These are phyloP conservation scores for Halocaridina rubra DNA, from an alignment of 2,888 invertebrate genomes.

Conservation along the genomic window DNA sequence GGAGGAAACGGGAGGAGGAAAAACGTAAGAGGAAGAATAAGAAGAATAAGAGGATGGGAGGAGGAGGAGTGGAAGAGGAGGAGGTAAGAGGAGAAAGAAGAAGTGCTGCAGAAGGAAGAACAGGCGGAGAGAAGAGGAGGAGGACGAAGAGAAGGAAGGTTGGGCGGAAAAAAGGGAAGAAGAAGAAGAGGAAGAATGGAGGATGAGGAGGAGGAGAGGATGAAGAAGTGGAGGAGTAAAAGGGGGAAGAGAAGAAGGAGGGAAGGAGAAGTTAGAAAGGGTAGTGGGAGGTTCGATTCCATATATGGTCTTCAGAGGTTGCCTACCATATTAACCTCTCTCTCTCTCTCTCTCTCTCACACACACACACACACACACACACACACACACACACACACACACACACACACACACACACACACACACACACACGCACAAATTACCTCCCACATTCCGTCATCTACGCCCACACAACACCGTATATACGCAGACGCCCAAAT, in stretches of 20 bases:
- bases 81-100: background rate
- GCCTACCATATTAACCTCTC: no score
- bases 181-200: no score
- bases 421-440: background rate
- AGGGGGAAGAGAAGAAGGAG: no score
- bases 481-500: background rate
- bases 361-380: background rate
- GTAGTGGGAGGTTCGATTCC: no score
- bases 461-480: conserved; percentile 3
- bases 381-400: background rate
- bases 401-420: background rate
- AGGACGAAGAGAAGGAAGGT: background rate
- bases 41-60: background rate
- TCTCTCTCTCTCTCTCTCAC: background rate
- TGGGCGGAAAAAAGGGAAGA: no score
- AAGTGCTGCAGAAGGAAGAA: background rate
- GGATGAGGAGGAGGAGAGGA: no score
- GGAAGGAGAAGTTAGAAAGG: no score
- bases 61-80: no score
- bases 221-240: no score
- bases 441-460: background rate
- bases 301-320: no score
- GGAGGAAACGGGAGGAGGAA: background rate
- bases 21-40: background rate
- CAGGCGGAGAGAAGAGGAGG: no score